Base-by-base conservation (phyloP, 35 echinoderm and acorn worm genomes). In the Chiridota heheva region DNA sequence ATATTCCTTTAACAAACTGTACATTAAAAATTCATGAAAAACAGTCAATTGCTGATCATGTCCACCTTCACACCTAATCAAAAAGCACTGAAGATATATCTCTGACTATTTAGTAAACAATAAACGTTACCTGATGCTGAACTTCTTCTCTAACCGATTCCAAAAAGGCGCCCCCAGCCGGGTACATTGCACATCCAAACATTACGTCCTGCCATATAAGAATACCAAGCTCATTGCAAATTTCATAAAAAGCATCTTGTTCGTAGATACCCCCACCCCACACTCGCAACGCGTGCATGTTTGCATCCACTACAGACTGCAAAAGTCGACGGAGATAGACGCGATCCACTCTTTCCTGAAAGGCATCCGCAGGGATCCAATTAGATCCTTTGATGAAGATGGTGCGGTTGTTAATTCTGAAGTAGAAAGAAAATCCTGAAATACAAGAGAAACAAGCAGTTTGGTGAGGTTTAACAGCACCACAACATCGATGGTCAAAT, bases 231-330 rank as follows among this genome's bases (percentile, higher is more conserved):
- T 78, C 76, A 72, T 96, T 84, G 29, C 88, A 86, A 22, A 87
- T 81, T 27, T 87, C 79, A 37, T 96, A 96, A 40, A 96, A 96
- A 6, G 25, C 78, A 34, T 96, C 93, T 51, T 91, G 77, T 60
- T 96, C 93, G 43, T 96, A 96, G 22, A 96, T 75, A 20, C 93
- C 93, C 0, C 93, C 93, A 70, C 93, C 93, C 93, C 93, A 91
- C 13, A 91, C 93, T 35, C 93, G 40, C 0, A 90, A 63, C 48
- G 84, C 80, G 25, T 96, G 89, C 83, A 96, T 96, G 78, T 96
- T 90, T 10, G 93, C 93, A 42, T 96, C 93, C 0, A 87, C 82
- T 0, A 73, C 77, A 1, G 93, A 96, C 67, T 96, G 93, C 13
- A 96, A 67, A 1, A 90, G 65, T 40, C 70, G 72, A 49, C 43